phyloP scores from a whole-genome alignment of 2,113 vertebrate genomes.

The Oreotragus oreotragus region DNA sequence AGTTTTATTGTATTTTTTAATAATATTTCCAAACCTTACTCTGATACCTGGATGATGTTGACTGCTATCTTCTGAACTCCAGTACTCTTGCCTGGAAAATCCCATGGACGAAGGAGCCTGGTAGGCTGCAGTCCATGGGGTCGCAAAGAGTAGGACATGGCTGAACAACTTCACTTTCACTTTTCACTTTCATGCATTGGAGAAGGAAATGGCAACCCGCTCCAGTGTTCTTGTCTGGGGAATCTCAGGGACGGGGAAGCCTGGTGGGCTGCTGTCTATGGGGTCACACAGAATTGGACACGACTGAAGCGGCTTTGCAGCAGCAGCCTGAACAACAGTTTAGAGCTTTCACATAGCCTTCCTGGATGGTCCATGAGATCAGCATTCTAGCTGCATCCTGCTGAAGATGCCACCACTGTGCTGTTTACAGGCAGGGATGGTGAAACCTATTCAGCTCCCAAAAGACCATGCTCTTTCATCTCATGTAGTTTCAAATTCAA shows the following conservation, averaged over 20 bases:
- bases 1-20: background rate
- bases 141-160: accelerated
- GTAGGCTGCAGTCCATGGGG: background rate
- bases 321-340: background rate
- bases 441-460: background rate
- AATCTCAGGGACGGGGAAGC: accelerated
- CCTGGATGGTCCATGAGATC: background rate
- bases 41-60: background rate
- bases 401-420: background rate
- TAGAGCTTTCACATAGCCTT: background rate
- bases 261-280: background rate
- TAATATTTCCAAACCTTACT: background rate
- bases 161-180: background rate
- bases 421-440: background rate
- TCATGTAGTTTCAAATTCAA: background rate
- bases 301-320: background rate
- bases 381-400: background rate
- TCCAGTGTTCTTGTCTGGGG: background rate
- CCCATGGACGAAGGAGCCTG: background rate
- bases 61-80: background rate
- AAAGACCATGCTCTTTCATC: background rate
- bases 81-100: background rate
- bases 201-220: background rate
- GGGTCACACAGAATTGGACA: background rate
- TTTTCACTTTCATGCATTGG: background rate